Evolutionary conservation across 35 echinoderm and acorn worm genomes (phyloP).

Genomic region (Lytechinus variegatus): DNA sequence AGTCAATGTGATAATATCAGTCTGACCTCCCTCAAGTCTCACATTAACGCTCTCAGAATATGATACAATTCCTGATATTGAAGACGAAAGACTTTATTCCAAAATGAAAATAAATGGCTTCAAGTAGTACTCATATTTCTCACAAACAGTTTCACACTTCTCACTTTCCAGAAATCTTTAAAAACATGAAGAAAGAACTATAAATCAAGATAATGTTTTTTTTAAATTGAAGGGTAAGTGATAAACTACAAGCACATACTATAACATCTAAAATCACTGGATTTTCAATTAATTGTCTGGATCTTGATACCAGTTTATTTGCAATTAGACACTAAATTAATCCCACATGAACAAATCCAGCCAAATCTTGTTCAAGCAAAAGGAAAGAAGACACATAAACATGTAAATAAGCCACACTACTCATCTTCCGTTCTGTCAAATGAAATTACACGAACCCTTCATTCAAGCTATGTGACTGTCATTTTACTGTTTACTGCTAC

Average conservation of each 20-base stretch:
- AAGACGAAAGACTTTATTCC: background rate
- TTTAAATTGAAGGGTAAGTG: too few relatives aligned
- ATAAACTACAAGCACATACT: too few relatives aligned
- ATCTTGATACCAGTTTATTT: too few relatives aligned
- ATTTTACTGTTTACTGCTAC: background rate
- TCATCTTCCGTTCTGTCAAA: conserved; percentile 9
- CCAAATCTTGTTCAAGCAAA: too few relatives aligned
- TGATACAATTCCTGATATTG: background rate
- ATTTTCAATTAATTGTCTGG: too few relatives aligned
- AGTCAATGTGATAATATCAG: background rate
- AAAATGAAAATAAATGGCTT: background rate
- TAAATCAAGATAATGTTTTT: too few relatives aligned
- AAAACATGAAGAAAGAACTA: too few relatives aligned
- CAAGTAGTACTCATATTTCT: background rate
- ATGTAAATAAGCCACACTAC: background rate
- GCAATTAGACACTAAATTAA: too few relatives aligned
- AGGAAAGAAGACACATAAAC: background rate
- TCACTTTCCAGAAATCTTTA: background rate
- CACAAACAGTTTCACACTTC: background rate
- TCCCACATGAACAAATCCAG: too few relatives aligned
- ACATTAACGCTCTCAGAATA: background rate
- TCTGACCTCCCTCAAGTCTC: background rate
- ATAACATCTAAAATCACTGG: too few relatives aligned
- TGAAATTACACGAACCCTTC: background rate
- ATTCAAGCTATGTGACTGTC: background rate